Evolutionary conservation across 2,797 vertebrate genomes (phyloP), one percentile per base, ranked within the genome.

Genomic region (Helostoma temminkii): DNA sequence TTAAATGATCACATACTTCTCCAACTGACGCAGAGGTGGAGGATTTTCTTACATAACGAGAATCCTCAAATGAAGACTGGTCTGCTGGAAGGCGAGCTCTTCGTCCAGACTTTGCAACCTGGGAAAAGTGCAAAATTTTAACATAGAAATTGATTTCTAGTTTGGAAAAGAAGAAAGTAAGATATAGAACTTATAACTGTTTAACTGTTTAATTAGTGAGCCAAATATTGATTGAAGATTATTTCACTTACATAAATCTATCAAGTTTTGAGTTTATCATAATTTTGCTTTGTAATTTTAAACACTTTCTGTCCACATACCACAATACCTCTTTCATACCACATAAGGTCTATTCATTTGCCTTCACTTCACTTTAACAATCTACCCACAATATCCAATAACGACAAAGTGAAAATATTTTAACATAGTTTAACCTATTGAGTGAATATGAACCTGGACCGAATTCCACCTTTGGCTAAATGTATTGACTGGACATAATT

Each of bases 61-160:
- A 88, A 72, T 96, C 96, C 32, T 93, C 90, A 59, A 87, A 82
- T 0, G 87, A 88, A 2, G 89, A 28, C 15, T 93, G 86, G 66
- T 96, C 95, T 42, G 88, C 91, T 1, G 89, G 24, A 18, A 88
- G 92, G 2, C 93, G 95, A 79, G 96, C 94, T 81, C 96, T 93
- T 56, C 96, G 93, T 61, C 96, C 96, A 82, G 94, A 94, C 85
- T 94, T 96, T 69, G 92, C 83, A 21, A 93, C 91, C 97, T 98
- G 74, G 1, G 66, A 37, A 76, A 66, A 15, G 18, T 61, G 26
- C 8, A 56, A 5, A 22, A 52, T 71, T 74, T 63, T 15, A 46
- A 50, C 50, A 73, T 21, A 42, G 55, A 48, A 46, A 63, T 6
- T 45, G 34, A 70, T 67, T 69, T 65, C 54, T 30, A 71, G 39